A percentile compares a stretch with the other conserved stretches of the same genome.
These are phyloP conservation scores for Sus scrofa DNA, from an alignment of 2,113 vertebrate genomes.

Conservation along the genomic window DNA sequence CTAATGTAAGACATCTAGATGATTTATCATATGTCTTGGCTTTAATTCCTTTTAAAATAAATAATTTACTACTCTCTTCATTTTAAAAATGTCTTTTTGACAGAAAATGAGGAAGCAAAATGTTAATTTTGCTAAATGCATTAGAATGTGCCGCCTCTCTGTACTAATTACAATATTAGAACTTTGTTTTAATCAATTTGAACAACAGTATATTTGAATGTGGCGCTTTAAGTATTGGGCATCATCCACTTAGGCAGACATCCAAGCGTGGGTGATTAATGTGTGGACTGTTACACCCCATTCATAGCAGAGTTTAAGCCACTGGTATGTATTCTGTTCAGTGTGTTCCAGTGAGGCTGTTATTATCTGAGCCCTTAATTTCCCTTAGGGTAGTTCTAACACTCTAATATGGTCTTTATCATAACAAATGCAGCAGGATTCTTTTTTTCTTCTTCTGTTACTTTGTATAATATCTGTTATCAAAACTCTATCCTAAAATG, in stretches of 20 bases:
- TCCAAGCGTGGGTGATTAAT: conserved; percentile 34
- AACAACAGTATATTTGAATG: conserved; percentile 30
- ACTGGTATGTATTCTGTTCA: not conserved
- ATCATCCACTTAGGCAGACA: conserved; percentile 46
- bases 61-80: conserved; percentile 35
- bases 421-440: not conserved
- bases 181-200: conserved; percentile 7
- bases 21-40: not conserved
- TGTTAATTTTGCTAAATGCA: conserved; percentile 42
- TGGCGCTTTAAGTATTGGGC: conserved; percentile 43
- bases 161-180: conserved; percentile 2
- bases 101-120: not conserved
- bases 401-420: conserved; percentile 44
- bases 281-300: not conserved
- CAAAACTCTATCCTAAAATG: not conserved
- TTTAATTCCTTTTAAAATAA: conserved; percentile 43
- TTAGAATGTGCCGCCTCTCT: not conserved
- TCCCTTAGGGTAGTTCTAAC: not conserved
- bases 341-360: not conserved
- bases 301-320: not conserved
- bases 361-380: not conserved
- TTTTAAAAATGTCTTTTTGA: conserved; percentile 2
- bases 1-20: not conserved
- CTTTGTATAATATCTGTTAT: not conserved
- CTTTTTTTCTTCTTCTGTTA: not conserved